A percentile compares a stretch with the other conserved stretches of the same genome.
These are phyloP conservation scores for Drosophila asahinai DNA, from an alignment of 1,140 invertebrate genomes.

Conservation along the genomic window DNA sequence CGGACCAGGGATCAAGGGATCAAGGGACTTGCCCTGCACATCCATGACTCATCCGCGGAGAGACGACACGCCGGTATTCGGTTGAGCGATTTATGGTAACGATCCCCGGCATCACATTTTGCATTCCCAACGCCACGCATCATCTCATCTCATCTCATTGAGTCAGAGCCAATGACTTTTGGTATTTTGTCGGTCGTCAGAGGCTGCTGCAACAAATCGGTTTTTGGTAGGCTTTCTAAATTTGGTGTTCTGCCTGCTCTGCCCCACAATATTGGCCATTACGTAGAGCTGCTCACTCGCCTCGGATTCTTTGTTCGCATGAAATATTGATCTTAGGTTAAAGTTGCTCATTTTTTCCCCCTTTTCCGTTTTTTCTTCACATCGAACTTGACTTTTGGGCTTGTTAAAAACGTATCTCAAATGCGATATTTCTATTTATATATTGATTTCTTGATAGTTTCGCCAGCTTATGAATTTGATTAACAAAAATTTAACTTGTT, in stretches of 20 bases:
- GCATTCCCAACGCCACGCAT: slow-evolving; percentile 19
- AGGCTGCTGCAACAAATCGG: slow-evolving; percentile 36
- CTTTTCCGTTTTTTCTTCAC: slow-evolving; percentile 13
- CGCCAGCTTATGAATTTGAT: slow-evolving; percentile 70
- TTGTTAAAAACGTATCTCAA: slow-evolving; percentile 56
- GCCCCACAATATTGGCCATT: slow-evolving; percentile 30
- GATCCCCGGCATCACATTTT: slow-evolving; percentile 24
- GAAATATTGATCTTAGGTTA: slow-evolving; percentile 38
- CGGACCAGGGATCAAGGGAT: slow-evolving; percentile 32
- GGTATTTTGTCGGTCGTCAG: slow-evolving; percentile 27
- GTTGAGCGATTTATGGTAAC: slow-evolving; percentile 43
- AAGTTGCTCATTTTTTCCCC: slow-evolving; percentile 20
- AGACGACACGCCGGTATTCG: slow-evolving; percentile 16
- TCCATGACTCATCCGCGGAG: slow-evolving; percentile 41
- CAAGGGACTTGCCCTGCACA: slow-evolving; percentile 46
- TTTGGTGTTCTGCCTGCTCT: slow-evolving; percentile 51
- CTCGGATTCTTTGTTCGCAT: slow-evolving; percentile 33
- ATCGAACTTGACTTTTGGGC: slow-evolving; percentile 41
- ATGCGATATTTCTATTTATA: slow-evolving; percentile 45
- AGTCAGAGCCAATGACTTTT: slow-evolving; percentile 50
- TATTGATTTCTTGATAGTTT: slow-evolving; percentile 46
- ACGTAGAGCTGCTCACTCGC: slow-evolving; percentile 15
- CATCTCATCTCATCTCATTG: slow-evolving; percentile 26
- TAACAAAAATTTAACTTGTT: slow-evolving; percentile 76
- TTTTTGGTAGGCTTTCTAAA: slow-evolving; percentile 71